These are phyloP conservation scores for Idaea dimidiata DNA, from an alignment of 2,888 invertebrate genomes.

Conservation along the genomic window DNA sequence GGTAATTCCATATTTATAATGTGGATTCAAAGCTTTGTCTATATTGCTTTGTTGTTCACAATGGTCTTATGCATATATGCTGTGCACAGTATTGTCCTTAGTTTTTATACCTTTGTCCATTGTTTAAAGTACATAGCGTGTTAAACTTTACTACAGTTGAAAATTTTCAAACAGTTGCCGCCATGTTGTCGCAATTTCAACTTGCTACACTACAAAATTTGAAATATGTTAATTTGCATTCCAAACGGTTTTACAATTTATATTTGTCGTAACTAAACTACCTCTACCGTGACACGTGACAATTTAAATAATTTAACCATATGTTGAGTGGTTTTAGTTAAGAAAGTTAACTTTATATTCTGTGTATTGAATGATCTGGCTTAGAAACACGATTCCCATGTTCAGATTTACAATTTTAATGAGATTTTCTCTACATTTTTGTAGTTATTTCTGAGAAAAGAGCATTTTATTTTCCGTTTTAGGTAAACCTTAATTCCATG, in stretches of 20 bases:
- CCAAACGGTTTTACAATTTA: not conserved
- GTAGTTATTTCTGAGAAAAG: not conserved
- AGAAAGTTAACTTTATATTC: constrained; percentile 3
- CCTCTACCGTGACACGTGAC: not conserved
- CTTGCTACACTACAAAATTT: not conserved
- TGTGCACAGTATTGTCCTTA: constrained; percentile 18
- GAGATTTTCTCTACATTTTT: constrained; percentile 6
- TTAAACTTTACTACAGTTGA: not conserved
- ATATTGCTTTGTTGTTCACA: not conserved
- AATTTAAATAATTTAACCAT: constrained; percentile 13
- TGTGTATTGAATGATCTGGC: not conserved
- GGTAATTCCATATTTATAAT: constrained; percentile 10
- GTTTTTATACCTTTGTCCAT: constrained; percentile 23
- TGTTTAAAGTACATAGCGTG: constrained; percentile 14
- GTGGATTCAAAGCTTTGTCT: constrained; percentile 7
- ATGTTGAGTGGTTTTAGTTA: constrained; percentile 4
- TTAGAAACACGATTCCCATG: constrained; percentile 1
- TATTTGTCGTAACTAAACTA: constrained; percentile 1
- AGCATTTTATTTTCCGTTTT: no score
- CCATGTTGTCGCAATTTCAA: not conserved
- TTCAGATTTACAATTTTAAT: constrained; percentile 3
- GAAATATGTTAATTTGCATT: constrained; percentile 3
- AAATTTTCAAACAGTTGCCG: not conserved
- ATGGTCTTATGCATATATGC: constrained; percentile 8
- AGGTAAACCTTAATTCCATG: no score